Conservation (phyloP, 2,888 invertebrate genomes). For the Eulithis testata region DNA sequence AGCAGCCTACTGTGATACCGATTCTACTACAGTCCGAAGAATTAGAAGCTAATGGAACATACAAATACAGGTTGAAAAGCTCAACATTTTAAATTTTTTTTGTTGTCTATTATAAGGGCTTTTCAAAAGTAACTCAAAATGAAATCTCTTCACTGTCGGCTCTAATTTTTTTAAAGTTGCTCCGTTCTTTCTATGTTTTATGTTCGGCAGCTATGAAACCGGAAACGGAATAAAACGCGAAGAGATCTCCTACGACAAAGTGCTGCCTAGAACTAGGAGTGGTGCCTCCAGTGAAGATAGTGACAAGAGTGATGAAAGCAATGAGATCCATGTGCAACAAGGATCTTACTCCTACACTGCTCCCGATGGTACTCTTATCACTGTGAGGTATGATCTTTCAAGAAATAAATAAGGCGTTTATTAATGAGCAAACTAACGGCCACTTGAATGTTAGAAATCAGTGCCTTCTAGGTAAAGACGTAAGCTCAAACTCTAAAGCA, state of each 20-base stretch:
- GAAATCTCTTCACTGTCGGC: too few species aligned
- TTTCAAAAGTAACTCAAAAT: too few species aligned
- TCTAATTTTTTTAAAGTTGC: neutral
- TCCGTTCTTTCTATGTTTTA: neutral
- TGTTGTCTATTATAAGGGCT: too few species aligned
- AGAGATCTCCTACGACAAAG: conserved; percentile 89
- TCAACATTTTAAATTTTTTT: too few species aligned
- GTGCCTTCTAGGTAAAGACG: neutral
- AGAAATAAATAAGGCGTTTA: neutral
- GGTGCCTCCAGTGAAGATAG: conserved; percentile 78
- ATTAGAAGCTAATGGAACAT: conserved; percentile 80
- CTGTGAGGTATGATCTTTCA: conserved; percentile 73
- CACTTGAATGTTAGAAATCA: neutral
- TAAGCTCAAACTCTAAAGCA: neutral
- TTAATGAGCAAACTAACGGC: neutral
- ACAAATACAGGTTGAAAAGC: conserved; percentile 71
- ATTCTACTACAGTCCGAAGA: conserved; percentile 81
- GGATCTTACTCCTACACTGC: conserved; percentile 89
- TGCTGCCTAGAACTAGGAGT: conserved; percentile 76
- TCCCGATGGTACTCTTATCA: conserved; percentile 88
- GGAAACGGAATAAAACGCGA: conserved; percentile 91
- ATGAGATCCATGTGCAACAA: conserved; percentile 85
- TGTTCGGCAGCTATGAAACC: conserved; percentile 87
- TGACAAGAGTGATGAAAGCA: conserved; percentile 71
- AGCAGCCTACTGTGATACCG: conserved; percentile 74